Evolutionary conservation across 1,140 invertebrate species (phyloP), one percentile per base, ranked within the genome.

Genomic region (Limonius californicus): DNA sequence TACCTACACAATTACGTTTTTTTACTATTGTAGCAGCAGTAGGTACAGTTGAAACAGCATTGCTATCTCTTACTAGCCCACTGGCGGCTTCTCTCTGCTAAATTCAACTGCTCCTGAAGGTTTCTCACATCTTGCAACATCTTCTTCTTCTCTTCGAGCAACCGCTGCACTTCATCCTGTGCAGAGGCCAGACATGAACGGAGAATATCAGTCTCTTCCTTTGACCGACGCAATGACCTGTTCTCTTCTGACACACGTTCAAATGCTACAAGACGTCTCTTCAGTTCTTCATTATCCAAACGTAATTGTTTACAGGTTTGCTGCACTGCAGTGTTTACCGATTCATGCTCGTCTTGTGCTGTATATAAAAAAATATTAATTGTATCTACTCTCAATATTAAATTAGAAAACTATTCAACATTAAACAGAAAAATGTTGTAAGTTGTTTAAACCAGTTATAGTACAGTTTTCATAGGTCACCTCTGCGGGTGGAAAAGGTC

Each of bases 131-230:
- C 84, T 64, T 90, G 87, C 43, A 90, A 73, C 20, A 92, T 76
- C n/a, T 81, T 81, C 63, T 84, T 84, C 69, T 91, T 92, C 66
- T 92, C 89, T 32, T 87, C 84, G 0, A 90, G 66, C 42, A 91
- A 73, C 20, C 79, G 79, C 14, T 82, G 81, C 1, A 90, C 86
- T 55, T 90, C 85, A 64, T 89, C 88, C 71, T 91, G 88, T 1
- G 89, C 87, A 0, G 83, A 81, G 70, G 64, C 82, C 18, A 89
- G 74, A 67, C 81, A 82, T 0, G 80, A 80, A 63, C 81, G 83
- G 15, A 88, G 68, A 1, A 82, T 72, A 61, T 84, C 83, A 0
- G 79, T 80, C 73, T 89, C 86, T 69, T 89, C 86, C 67, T 86
- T 84, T 14, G 78, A 76, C 63, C 82, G 83, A 61, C 82, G 77